A percentile compares a stretch with the other conserved stretches of the same genome.
Conservation (phyloP, 2,113 vertebrate genomes). For the Chitala chitala region DNA sequence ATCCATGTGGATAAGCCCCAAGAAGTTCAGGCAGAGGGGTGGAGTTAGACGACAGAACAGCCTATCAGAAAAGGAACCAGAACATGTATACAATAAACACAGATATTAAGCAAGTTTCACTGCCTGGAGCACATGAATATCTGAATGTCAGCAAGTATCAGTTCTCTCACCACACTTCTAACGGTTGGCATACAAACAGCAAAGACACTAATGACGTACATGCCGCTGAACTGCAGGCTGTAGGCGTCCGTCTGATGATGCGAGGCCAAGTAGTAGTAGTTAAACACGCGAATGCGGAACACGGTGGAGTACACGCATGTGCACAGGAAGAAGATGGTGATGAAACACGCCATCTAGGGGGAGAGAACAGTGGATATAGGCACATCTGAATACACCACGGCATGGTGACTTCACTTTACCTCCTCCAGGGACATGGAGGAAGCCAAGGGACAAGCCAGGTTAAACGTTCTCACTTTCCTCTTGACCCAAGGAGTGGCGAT, state of each 20-base stretch:
- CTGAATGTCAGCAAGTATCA: not conserved
- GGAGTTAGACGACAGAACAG: slow-evolving; percentile 94
- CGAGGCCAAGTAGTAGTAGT: slow-evolving; percentile 95
- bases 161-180: not conserved
- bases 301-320: slow-evolving; percentile 97
- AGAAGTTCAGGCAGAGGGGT: slow-evolving; percentile 92
- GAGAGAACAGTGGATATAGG: slow-evolving; percentile 18
- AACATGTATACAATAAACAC: not conserved
- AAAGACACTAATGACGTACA: slow-evolving; percentile 75
- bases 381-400: too few species aligned
- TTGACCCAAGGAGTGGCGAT: not conserved
- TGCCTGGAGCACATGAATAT: not conserved
- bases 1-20: slow-evolving; percentile 97
- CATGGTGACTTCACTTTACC: too few species aligned
- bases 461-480: too few species aligned
- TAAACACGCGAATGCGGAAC: slow-evolving; percentile 94
- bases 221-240: slow-evolving; percentile 98
- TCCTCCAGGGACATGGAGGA: too few species aligned
- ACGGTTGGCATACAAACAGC: too few species aligned
- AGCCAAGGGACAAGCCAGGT: too few species aligned
- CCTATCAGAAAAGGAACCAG: slow-evolving; percentile 61
- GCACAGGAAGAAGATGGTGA: slow-evolving; percentile 95
- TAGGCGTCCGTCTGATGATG: slow-evolving; percentile 97
- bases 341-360: slow-evolving; percentile 89
- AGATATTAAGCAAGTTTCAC: not conserved